A percentile compares a stretch with the other conserved stretches of the same genome.
Evolutionary conservation across 1,140 invertebrate genomes (phyloP).

Genomic region (Acromyrmex heyeri): DNA sequence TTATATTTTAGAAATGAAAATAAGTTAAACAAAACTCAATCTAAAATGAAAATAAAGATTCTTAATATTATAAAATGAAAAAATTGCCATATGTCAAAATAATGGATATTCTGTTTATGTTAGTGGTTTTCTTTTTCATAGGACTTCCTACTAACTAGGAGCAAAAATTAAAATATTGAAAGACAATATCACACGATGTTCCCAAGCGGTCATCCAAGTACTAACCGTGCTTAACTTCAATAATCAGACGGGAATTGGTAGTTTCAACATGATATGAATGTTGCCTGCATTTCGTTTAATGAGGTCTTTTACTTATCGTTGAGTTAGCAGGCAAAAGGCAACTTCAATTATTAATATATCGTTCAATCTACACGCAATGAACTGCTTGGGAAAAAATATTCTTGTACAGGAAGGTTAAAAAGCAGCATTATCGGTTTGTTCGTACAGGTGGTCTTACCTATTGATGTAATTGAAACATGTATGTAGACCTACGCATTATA

Average conservation of each 20-base stretch:
- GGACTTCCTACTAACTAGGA: too few species aligned
- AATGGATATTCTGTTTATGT: too few species aligned
- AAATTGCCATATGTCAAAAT: neutral
- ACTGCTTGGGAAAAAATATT: neutral
- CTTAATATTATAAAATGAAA: neutral
- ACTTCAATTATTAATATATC: neutral
- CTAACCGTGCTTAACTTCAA: too few species aligned
- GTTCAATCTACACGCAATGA: constrained; percentile 3
- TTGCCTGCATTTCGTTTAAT: too few species aligned
- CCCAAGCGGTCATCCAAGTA: too few species aligned
- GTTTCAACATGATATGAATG: too few species aligned
- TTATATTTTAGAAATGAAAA: constrained; percentile 15
- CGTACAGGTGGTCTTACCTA: neutral
- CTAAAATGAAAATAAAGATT: neutral
- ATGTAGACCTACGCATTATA: neutral
- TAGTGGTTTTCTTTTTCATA: too few species aligned
- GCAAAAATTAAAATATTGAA: too few species aligned
- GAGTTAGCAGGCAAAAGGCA: neutral
- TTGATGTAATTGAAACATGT: constrained; percentile 16
- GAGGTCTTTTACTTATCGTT: neutral
- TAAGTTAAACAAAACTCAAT: neutral
- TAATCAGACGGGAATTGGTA: too few species aligned
- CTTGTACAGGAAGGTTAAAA: neutral
- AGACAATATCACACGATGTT: too few species aligned
- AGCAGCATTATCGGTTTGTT: neutral